Evolutionary conservation across 2,888 invertebrate species (phyloP), one percentile per base, ranked within the genome.

Genomic region (Phymatocera aterrima): DNA sequence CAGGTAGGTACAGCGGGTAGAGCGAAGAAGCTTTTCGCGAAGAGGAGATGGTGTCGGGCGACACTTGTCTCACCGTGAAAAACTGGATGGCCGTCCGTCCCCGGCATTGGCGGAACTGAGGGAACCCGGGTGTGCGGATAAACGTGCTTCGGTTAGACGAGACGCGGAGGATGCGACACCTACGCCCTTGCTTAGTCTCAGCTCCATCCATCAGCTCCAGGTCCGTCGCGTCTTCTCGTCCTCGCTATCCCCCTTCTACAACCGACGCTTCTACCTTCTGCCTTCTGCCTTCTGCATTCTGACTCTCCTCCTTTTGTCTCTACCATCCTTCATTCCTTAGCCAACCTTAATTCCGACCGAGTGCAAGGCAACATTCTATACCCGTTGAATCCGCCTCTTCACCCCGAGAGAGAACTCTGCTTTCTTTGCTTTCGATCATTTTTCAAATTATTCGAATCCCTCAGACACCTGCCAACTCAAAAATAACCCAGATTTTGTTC

Each of bases 41-140:
- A 81, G 80, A 68, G 78, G 79, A 77, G 81, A 79, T 84, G 87
- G 88, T 89, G 89, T 89, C 86, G 84, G 83, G 81, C 87, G 86
- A 89, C 89, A 89, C 88, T 88, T 89, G 88, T 88, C 88, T 83
- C 83, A 77, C 81, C 83, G 84, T 87, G 88, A 89, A 89, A 89
- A 89, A 89, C 89, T 89, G 87, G 88, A 87, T 85, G 88, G 86
- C 84, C 85, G 82, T 82, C 79, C 80, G 80, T 77, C 34, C 80
- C 51, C 72, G 77, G 57, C 84, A 87, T 79, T 81, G 83, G 87
- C 86, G 79, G 75, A 70, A 54, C 40, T 68, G 15, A 34, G 21
- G 18, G 28, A 34, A 6, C 10, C n/a, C 51, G 31, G 34, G 40
- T 18, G 57, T 51, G 77, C 57, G 79, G 43, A 61, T 61, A 79